phyloP scores from a whole-genome alignment of 2,888 invertebrate genomes.

The Melieria crassipennis region DNA sequence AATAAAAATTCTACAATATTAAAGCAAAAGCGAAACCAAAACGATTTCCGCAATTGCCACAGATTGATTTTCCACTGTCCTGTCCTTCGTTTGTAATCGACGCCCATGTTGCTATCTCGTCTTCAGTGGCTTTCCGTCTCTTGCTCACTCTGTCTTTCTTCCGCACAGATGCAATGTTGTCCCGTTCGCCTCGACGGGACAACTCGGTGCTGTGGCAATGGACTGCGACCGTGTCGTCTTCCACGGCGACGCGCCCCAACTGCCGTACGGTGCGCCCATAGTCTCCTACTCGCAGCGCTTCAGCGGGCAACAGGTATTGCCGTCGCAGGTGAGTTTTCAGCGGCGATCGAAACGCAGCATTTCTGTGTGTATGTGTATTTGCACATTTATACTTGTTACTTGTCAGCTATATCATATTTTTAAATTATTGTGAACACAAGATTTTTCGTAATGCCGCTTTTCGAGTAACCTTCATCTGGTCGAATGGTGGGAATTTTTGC shows the following conservation, averaged over 20 bases:
- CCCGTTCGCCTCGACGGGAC: constrained; percentile 67
- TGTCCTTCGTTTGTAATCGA: neutral
- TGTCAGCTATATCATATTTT: constrained; percentile 12
- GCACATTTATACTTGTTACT: neutral
- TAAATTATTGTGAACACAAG: constrained; percentile 12
- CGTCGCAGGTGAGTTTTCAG: constrained; percentile 72
- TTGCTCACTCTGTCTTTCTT: constrained; percentile 52
- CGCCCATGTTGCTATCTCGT: too few species aligned
- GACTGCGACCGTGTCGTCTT: constrained; percentile 88
- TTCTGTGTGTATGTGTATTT: neutral
- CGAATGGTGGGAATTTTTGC: neutral
- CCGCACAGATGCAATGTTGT: constrained; percentile 67
- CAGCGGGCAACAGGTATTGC: constrained; percentile 83
- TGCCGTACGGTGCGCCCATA: constrained; percentile 83
- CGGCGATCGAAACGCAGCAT: neutral
- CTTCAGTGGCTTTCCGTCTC: too few species aligned
- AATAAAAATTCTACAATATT: neutral
- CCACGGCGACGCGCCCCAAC: constrained; percentile 78
- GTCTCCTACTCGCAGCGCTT: constrained; percentile 81
- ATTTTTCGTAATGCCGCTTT: neutral
- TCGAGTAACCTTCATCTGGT: neutral
- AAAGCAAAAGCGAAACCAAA: neutral
- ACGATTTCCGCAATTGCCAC: constrained; percentile 28
- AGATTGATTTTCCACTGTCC: neutral
- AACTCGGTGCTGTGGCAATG: constrained; percentile 72